Conservation (phyloP, 1,140 invertebrate species). For the Cotesia vestalis region DNA sequence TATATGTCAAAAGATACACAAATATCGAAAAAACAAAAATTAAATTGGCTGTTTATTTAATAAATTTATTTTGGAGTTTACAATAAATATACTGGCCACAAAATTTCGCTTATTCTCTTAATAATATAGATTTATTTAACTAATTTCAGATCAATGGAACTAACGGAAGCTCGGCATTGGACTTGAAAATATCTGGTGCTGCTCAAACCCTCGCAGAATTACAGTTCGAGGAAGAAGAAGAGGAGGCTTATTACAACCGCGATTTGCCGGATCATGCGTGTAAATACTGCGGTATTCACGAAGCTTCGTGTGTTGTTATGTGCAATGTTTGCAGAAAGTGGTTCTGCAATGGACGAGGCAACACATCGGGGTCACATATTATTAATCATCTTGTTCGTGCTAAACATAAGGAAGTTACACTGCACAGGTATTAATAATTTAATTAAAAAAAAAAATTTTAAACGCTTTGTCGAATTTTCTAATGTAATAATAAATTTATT, state of each 20-base stretch:
- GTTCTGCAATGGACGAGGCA: conserved; percentile 99
- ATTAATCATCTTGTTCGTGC: conserved; percentile 98
- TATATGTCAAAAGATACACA: too few species aligned
- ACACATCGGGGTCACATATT: conserved; percentile 98
- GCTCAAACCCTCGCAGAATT: conserved; percentile 81
- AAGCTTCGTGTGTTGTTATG: conserved; percentile 96
- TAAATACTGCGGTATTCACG: conserved; percentile 99
- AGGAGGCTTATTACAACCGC: conserved; percentile 88
- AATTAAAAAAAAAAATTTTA: too few species aligned
- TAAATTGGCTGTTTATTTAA: too few species aligned
- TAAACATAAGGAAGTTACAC: conserved; percentile 98
- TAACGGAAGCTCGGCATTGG: conserved; percentile 58
- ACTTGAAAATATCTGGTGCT: conserved; percentile 75
- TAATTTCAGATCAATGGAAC: conserved; percentile 73
- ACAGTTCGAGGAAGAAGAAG: conserved; percentile 91
- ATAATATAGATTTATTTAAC: conserved; percentile 1
- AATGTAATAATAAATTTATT: too few species aligned
- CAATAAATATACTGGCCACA: too few species aligned
- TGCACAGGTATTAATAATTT: conserved; percentile 74
- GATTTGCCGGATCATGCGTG: conserved; percentile 94
- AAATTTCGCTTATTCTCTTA: conserved; percentile 10
- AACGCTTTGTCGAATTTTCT: too few species aligned
- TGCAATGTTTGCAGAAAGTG: conserved; percentile 99
- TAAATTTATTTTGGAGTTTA: too few species aligned
- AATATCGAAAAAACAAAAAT: too few species aligned